phyloP scores from a whole-genome alignment of 37 sponge, comb jelly and placozoan species.

The Bolinopsis microptera region DNA sequence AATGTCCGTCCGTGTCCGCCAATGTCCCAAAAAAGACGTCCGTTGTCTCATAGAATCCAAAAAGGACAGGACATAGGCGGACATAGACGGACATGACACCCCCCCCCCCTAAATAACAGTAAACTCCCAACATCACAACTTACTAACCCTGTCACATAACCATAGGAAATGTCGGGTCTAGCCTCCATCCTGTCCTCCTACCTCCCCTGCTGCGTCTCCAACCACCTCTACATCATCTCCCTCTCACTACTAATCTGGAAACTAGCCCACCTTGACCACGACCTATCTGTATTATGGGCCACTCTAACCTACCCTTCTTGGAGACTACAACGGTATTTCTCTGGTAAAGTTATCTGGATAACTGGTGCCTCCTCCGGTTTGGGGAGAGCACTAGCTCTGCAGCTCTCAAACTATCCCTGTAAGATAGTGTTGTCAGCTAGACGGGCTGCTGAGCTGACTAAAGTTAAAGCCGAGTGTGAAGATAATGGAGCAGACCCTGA shows the following conservation, averaged over 20 bases:
- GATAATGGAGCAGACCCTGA: neutral
- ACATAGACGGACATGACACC: too few species aligned
- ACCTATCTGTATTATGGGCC: neutral
- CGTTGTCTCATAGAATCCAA: too few species aligned
- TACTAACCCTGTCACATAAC: too few species aligned
- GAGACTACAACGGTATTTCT: neutral
- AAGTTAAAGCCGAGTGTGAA: slow-evolving; percentile 70
- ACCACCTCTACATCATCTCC: neutral
- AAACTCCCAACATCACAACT: too few species aligned
- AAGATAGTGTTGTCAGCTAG: slow-evolving; percentile 88
- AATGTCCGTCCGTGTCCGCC: too few species aligned
- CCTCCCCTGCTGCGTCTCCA: neutral
- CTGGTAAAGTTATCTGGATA: slow-evolving; percentile 91
- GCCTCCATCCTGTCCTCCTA: neutral
- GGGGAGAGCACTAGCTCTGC: slow-evolving; percentile 77
- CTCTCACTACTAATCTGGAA: slow-evolving; percentile 13
- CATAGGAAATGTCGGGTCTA: neutral
- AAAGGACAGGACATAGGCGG: too few species aligned
- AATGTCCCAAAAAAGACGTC: too few species aligned
- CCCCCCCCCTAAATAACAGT: too few species aligned
- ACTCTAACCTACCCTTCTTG: slow-evolving; percentile 4
- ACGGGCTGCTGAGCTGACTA: slow-evolving; percentile 75
- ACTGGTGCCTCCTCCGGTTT: slow-evolving; percentile 96
- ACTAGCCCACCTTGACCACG: slow-evolving; percentile 10
- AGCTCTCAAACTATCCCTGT: slow-evolving; percentile 75